Base-by-base conservation (phyloP, 2,113 vertebrate genomes). In the Psettodes erumei region DNA sequence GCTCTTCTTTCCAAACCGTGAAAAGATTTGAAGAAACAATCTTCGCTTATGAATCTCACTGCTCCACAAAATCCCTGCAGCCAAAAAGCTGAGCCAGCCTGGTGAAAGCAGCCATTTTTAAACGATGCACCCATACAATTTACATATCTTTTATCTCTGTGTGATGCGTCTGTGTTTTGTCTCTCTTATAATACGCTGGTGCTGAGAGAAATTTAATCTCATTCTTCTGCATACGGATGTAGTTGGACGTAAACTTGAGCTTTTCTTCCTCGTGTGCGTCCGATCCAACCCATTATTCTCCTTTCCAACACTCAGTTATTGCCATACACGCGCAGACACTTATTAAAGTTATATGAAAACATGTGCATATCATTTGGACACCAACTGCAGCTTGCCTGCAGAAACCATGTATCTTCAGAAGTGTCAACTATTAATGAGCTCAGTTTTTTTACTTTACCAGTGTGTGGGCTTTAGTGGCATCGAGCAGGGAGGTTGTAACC, bases 351-450 rank as follows among this genome's bases (percentile, higher is more conserved):
- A 7, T 13, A 38, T 2, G 28, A 18, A 50, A 65, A 37, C 33
- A 37, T 19, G 19, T 7, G 8, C 25, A 30, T n/a, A 37, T 50
- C 25, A 72, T 30, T 19, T 19, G 1, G 62, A 9, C 27, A 30
- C 11, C 43, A 55, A 23, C 50, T 23, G 16, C 8, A 45, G 45
- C 25, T 42, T 8, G 33, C 18, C 65, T 43, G 27, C 12, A 25
- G 33, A 47, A 45, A 30, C 21, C 12, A 25, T n/a, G 16, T 11
- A 28, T 5, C 23, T 28, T 7, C 15, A 62, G 43, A n/a, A 28
- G 43, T 43, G 38, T 62, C 59, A 62, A 30, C 9, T 6, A 5
- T 43, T 43, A 61, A 61, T 43, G 18, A 63, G 60, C 40, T 27
- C 19, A 27, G 38, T n/a, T n/a, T n/a, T n/a, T n/a, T n/a, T n/a